Evolutionary conservation across 2,888 invertebrate genomes (phyloP).

Genomic region (Tenthredo amoena): DNA sequence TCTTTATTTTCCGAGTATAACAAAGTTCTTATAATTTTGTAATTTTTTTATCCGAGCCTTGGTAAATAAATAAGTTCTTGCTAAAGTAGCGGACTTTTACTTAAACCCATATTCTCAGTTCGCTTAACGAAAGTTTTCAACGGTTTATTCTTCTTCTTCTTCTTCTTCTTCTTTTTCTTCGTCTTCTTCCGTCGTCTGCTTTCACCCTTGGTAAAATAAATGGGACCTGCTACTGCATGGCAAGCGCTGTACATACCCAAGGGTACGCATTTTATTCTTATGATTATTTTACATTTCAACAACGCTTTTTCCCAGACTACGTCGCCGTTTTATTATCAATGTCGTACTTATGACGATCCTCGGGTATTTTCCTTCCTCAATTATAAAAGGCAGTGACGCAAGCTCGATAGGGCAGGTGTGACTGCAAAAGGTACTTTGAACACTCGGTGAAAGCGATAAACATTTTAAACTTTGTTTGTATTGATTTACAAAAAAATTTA

Average conservation of each 20-base stretch:
- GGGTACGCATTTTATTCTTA: background rate
- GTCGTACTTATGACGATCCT: background rate
- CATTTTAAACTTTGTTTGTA: background rate
- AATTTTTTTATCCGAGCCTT: conserved; percentile 6
- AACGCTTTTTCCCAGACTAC: background rate
- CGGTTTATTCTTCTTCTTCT: background rate
- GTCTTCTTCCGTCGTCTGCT: background rate
- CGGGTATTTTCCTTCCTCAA: background rate
- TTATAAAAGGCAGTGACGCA: background rate
- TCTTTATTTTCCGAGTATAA: background rate
- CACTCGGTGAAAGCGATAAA: background rate
- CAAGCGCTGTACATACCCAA: conserved; percentile 16
- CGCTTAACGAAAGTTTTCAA: conserved; percentile 4
- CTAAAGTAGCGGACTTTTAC: conserved; percentile 6
- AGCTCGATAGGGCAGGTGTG: background rate
- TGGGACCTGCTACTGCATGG: background rate
- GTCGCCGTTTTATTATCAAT: conserved; percentile 7
- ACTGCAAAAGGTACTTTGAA: background rate
- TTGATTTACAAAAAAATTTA: background rate
- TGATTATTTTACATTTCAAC: background rate
- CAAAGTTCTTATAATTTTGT: background rate
- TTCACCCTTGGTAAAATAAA: conserved; percentile 4
- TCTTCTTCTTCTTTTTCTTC: background rate
- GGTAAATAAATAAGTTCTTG: conserved; percentile 18
- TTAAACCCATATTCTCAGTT: conserved; percentile 5